Conservation (phyloP, 2,113 vertebrate genomes). For the Aepyceros melampus region DNA sequence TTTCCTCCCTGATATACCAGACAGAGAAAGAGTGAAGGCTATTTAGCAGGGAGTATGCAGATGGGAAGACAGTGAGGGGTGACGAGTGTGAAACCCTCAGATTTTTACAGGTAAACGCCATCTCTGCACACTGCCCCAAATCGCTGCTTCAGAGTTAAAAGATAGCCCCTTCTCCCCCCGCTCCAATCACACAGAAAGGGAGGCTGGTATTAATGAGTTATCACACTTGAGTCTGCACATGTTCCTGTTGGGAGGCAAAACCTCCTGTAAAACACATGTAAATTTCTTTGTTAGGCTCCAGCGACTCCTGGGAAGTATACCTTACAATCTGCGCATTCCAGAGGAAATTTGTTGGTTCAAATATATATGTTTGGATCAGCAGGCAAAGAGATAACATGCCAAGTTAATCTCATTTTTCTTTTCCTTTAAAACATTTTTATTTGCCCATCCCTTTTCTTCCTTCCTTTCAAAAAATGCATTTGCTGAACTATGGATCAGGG, state of each 20-base stretch:
- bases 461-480: not conserved
- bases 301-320: not conserved
- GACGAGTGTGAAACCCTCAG: not conserved
- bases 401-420: not conserved
- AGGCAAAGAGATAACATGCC: not conserved
- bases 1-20: not conserved
- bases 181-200: not conserved
- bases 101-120: not conserved
- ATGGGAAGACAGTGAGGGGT: not conserved
- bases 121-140: not conserved
- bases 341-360: not conserved
- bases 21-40: not conserved
- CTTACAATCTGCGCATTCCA: not conserved
- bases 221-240: not conserved
- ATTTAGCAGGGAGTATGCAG: not conserved
- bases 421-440: not conserved
- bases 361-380: not conserved
- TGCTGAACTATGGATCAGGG: not conserved
- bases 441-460: not conserved
- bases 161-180: not conserved
- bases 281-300: constrained; percentile 6
- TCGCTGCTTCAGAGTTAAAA: not conserved
- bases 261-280: not conserved
- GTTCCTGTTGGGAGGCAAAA: not conserved
- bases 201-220: not conserved